Evolutionary conservation across 2,113 vertebrate genomes (phyloP).

Genomic region (Crotalus horridus): DNA sequence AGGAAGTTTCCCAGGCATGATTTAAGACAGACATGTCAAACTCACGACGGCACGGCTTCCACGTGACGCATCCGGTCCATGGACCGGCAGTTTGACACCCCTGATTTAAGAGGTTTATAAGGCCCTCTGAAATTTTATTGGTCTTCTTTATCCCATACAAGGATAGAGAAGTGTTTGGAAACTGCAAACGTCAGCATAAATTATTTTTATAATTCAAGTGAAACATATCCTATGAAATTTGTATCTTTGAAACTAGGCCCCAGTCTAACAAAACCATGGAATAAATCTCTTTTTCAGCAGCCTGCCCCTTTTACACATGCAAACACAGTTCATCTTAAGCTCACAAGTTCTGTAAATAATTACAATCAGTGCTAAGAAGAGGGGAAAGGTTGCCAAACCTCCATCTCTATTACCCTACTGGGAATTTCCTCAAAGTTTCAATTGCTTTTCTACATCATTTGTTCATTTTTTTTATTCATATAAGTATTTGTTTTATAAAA

Average conservation of each 20-base stretch:
- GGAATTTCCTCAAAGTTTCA: constrained; percentile 53
- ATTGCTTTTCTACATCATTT: constrained; percentile 53
- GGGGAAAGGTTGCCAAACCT: constrained; percentile 57
- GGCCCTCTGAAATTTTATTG: constrained; percentile 42
- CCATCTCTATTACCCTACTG: constrained; percentile 48
- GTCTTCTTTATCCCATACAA: constrained; percentile 32
- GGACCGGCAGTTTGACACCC: no score
- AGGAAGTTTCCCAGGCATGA: constrained; percentile 59
- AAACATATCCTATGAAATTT: constrained; percentile 19
- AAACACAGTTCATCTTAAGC: constrained; percentile 4
- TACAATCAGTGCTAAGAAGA: constrained; percentile 35
- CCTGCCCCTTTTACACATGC: constrained; percentile 20
- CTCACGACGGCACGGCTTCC: no score
- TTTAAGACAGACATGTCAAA: constrained; percentile 12
- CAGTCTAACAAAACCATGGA: not conserved
- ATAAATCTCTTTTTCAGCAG: constrained; percentile 4
- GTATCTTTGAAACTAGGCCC: not conserved
- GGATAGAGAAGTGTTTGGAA: constrained; percentile 33
- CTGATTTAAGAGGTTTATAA: constrained; percentile 37
- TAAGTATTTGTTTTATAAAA: constrained; percentile 42
- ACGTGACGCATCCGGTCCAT: no score
- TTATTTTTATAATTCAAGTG: not conserved
- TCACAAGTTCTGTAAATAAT: constrained; percentile 35
- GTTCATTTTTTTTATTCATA: constrained; percentile 49
- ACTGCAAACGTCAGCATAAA: constrained; percentile 7